Conservation (phyloP, 2,113 vertebrate genomes). For the human (Homo sapiens) region GRCh38 chr3:114894001-114894500, state of each 20-base stretch:
- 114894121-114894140: slow-evolving; percentile 29
- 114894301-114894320: neutral
- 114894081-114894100: neutral
- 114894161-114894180: neutral
- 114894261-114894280: neutral
- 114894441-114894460: neutral
- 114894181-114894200: slow-evolving; percentile 3
- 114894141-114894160: neutral
- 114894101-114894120: slow-evolving; percentile 48
- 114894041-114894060: slow-evolving; percentile 32
- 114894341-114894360: neutral
- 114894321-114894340: neutral
- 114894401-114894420: neutral
- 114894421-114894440: neutral
- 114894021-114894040: neutral
- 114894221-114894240: neutral
- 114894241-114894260: neutral
- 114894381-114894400: slow-evolving; percentile 14
- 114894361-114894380: neutral
- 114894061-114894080: slow-evolving; percentile 34
- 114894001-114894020: slow-evolving; percentile 1
- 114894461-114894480: neutral
- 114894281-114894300: neutral
- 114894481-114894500: neutral
- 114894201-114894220: neutral